phyloP scores from a whole-genome alignment of 2,888 invertebrate species.

The Podabrus alpinus region DNA sequence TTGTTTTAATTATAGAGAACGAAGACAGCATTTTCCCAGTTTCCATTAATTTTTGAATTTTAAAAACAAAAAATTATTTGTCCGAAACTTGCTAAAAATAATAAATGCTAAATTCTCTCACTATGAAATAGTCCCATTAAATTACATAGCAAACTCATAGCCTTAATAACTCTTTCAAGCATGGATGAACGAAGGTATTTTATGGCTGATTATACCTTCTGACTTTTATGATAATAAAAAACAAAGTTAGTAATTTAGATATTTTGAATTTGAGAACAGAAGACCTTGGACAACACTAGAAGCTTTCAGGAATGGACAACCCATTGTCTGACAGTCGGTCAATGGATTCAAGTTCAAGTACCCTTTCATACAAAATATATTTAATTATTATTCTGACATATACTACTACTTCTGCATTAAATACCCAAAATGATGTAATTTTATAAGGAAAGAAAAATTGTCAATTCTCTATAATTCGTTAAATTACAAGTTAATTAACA shows the following conservation, averaged over 20 bases:
- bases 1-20: too few species aligned
- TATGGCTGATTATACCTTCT: not conserved
- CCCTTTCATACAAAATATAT: not conserved
- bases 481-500: not conserved
- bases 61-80: too few species aligned
- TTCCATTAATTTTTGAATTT: too few species aligned
- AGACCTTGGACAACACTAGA: not conserved
- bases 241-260: not conserved
- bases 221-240: not conserved
- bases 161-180: not conserved
- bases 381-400: not conserved
- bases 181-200: not conserved
- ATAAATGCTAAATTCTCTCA: not conserved
- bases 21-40: too few species aligned
- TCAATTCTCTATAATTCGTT: not conserved
- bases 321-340: not conserved
- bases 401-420: not conserved
- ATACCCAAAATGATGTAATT: not conserved
- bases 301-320: not conserved
- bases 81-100: too few species aligned
- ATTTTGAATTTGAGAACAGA: not conserved
- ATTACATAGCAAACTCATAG: not conserved
- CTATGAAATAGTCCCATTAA: not conserved
- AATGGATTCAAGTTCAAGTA: not conserved
- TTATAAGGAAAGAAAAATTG: not conserved